Evolutionary conservation across 1,140 invertebrate genomes (phyloP).

Genomic region (Gonioctena quinquepunctata): DNA sequence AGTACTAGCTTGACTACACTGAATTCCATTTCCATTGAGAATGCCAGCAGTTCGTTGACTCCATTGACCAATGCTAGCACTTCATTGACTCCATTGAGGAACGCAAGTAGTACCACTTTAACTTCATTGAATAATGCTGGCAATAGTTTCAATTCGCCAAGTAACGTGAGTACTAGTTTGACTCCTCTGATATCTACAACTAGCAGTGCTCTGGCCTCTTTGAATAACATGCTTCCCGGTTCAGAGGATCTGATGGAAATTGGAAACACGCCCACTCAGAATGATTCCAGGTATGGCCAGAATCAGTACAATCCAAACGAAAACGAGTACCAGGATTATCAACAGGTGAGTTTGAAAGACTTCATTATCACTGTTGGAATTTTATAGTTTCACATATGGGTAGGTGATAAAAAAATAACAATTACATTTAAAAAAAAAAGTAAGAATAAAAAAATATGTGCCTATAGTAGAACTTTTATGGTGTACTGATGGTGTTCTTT

Average conservation of each 20-base stretch:
- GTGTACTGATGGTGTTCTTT: too few species aligned
- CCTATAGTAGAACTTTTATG: too few species aligned
- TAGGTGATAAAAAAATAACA: too few species aligned
- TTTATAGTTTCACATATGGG: too few species aligned
- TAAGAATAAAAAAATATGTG: too few species aligned
- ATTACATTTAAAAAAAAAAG: too few species aligned
- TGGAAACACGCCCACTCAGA: constrained; percentile 8
- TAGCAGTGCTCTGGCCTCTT: constrained; percentile 9
- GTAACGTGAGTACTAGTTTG: neutral
- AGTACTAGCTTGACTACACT: neutral
- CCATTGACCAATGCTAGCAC: neutral
- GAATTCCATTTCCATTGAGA: too few species aligned
- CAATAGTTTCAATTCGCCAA: neutral
- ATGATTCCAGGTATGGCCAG: neutral
- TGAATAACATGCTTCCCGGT: constrained; percentile 4
- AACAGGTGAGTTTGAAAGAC: too few species aligned
- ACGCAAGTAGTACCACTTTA: neutral
- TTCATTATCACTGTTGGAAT: too few species aligned
- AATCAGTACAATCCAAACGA: constrained; percentile 6
- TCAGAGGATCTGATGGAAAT: constrained; percentile 14
- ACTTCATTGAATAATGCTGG: neutral
- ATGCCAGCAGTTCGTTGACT: neutral
- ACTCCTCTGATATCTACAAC: neutral
- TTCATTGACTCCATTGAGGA: neutral
- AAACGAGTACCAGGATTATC: constrained; percentile 26